phyloP scores from a whole-genome alignment of 1,140 invertebrate genomes.

The Cephus cinctus region DNA sequence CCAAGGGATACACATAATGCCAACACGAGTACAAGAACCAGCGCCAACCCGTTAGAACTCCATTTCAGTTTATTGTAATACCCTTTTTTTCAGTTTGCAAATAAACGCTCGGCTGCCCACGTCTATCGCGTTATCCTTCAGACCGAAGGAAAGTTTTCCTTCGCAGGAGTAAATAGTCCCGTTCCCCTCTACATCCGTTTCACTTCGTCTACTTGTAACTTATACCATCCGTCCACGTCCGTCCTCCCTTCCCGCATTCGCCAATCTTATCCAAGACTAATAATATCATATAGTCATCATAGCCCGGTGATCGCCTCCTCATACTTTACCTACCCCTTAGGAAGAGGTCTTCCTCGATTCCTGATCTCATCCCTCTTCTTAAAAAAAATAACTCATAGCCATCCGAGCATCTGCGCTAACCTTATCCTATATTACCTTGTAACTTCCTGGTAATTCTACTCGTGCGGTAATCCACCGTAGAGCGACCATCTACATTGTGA shows the following conservation, averaged over 20 bases:
- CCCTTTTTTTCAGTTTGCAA: slow-evolving; percentile 38
- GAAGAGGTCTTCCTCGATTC: neutral
- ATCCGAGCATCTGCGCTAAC: too few relatives aligned
- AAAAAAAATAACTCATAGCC: too few relatives aligned
- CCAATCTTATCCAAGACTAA: slow-evolving; percentile 15
- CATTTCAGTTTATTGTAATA: slow-evolving; percentile 42
- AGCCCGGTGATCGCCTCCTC: slow-evolving; percentile 10
- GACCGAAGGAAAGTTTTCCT: slow-evolving; percentile 27
- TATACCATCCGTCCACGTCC: slow-evolving; percentile 4
- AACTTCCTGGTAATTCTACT: too few relatives aligned
- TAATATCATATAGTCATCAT: slow-evolving; percentile 26
- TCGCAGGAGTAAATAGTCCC: slow-evolving; percentile 31
- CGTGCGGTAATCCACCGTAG: too few relatives aligned
- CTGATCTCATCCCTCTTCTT: too few relatives aligned
- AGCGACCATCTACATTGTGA: too few relatives aligned
- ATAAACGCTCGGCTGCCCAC: slow-evolving; percentile 36
- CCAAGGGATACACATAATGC: too few relatives aligned
- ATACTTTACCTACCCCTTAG: slow-evolving; percentile 5
- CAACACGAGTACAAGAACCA: slow-evolving; percentile 3
- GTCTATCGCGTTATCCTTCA: slow-evolving; percentile 34
- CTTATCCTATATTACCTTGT: too few relatives aligned
- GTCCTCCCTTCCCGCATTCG: slow-evolving; percentile 6
- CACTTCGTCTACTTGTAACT: neutral
- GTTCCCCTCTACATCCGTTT: slow-evolving; percentile 1
- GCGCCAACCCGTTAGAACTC: slow-evolving; percentile 29